Percentiles rank a stretch among this genome's conserved stretches.
Conservation (phyloP, 2,797 vertebrate species). For the Schizothorax lantsangensis region DNA sequence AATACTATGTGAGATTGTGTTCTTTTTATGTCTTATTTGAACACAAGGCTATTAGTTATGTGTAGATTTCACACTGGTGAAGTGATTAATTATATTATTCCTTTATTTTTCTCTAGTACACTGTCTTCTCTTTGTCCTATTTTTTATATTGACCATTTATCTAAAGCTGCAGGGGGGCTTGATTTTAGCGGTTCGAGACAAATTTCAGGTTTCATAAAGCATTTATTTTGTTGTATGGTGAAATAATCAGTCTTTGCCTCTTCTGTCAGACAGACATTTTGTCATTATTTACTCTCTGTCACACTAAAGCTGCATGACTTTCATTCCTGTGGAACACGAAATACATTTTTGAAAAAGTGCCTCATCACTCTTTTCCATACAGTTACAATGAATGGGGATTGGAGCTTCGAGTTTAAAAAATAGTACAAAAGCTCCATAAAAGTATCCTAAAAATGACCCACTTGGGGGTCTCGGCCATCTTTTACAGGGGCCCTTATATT, state of each 20-base stretch:
- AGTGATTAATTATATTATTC: background rate
- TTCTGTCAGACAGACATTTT: background rate
- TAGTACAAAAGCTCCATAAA: background rate
- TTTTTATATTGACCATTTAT: background rate
- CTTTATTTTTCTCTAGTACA: background rate
- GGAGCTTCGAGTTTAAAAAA: background rate
- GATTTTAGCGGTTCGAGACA: background rate
- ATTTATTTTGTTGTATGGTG: background rate
- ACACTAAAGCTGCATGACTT: background rate
- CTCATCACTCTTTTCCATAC: background rate
- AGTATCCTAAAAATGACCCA: background rate
- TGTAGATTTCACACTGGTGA: background rate
- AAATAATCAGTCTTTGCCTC: background rate
- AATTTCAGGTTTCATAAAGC: background rate
- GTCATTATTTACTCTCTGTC: background rate
- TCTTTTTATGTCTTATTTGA: constrained; percentile 1
- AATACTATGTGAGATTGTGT: background rate
- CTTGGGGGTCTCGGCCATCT: background rate
- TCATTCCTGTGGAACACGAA: no score
- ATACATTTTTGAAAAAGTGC: background rate
- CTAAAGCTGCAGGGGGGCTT: background rate
- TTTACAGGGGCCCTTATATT: background rate
- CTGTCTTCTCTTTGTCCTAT: background rate
- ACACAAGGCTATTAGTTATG: background rate
- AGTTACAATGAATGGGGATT: background rate